Evolutionary conservation across 92 coral and sea anemone genomes (phyloP), one percentile per base, ranked within the genome.

Genomic region (Pocillopora grandis): DNA sequence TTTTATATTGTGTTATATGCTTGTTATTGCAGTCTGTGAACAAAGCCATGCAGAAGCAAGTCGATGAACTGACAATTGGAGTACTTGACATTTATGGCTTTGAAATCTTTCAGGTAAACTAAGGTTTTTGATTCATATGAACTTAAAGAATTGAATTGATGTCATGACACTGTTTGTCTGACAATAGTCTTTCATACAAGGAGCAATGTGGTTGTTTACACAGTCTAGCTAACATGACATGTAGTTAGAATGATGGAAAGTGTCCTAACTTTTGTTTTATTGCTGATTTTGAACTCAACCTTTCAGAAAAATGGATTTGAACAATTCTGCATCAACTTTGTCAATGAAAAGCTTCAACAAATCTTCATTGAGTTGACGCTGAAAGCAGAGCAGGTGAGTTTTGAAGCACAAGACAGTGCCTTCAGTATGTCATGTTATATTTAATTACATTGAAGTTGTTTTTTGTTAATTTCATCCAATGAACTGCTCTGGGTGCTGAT

Each of bases 311-410:
- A 97, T 85, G 99, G 99, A 62, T 97, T 97, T 88, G 99, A 97
- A 84, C 99, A 97, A 81, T 97, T 97, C 77, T 97, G 99, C 87
- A 97, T 97, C 87, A 97, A 97, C 84, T 97, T 97, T 81, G 99
- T 97, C 55, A 97, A 97, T 82, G 99, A 97, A 86, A 97, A 97
- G 79, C 93, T 97, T 11, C 99, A 97, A 88, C 99, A 97, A 75
- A 97, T 97, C 84, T 97, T 97, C 83, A 97, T 97, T 85, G 99
- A 97, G 79, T 86, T 97, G 78, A 97, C 99, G 8, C 87, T 97
- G 8, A 97, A 97, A 79, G 99, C 99, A 27, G 99, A 97, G 72
- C 99, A 94, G 98, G 98, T 94, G 31, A 66, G 83, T 27, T n/a
- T 18, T 7, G 9, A 33, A 49, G 9, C 55, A 13, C 9, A 3